phyloP scores from a whole-genome alignment of 2,888 invertebrate species.

The Ypsolopha sequella region DNA sequence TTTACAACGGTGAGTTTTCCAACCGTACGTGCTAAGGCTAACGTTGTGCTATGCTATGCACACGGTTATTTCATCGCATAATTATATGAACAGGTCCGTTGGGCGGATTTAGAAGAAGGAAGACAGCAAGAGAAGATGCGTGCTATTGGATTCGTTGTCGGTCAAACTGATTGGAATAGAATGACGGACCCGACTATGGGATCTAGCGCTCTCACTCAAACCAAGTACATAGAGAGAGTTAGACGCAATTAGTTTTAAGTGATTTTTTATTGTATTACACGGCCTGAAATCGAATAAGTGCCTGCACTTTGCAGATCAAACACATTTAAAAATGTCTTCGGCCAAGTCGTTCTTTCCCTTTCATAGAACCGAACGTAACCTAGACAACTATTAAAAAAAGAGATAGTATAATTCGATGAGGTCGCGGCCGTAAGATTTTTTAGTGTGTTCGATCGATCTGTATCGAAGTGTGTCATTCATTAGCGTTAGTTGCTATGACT shows the following conservation, averaged over 20 bases:
- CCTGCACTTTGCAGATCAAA: too few species aligned
- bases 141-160: constrained; percentile 96
- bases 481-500: too few species aligned
- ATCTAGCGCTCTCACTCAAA: constrained; percentile 90
- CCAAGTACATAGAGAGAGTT: constrained; percentile 88
- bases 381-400: too few species aligned
- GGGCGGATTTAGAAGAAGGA: constrained; percentile 97
- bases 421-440: too few species aligned
- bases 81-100: constrained; percentile 84
- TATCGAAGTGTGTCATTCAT: too few species aligned
- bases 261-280: not conserved
- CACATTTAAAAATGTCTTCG: too few species aligned
- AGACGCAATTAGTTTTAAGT: constrained; percentile 20
- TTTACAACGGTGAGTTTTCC: constrained; percentile 20
- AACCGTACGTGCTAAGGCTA: not conserved
- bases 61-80: constrained; percentile 43
- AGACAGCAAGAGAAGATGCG: constrained; percentile 93
- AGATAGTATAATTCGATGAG: too few species aligned
- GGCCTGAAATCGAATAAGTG: too few species aligned
- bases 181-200: constrained; percentile 95
- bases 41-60: constrained; percentile 5
- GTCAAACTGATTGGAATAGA: constrained; percentile 95
- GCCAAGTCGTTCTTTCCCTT: too few species aligned
- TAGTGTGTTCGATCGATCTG: too few species aligned
- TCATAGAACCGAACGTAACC: too few species aligned